These are phyloP conservation scores for Apoda limacodes DNA, from an alignment of 2,888 invertebrate genomes.

Conservation along the genomic window DNA sequence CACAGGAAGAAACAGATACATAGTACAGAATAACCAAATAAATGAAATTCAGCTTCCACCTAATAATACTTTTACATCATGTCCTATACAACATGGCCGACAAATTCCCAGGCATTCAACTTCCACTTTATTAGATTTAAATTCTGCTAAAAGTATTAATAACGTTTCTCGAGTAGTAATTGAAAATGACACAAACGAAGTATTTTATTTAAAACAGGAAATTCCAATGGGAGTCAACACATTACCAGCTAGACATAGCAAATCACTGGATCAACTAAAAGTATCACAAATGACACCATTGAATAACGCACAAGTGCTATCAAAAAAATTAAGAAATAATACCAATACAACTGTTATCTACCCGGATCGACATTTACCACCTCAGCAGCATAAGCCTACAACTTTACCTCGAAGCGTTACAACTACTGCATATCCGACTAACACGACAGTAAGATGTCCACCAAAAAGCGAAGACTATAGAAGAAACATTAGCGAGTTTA, in stretches of 20 bases:
- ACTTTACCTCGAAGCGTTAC: conserved; percentile 63
- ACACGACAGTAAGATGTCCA: conserved; percentile 49
- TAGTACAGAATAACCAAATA: conserved; percentile 66
- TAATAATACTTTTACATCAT: conserved; percentile 51
- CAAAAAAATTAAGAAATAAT: conserved; percentile 44
- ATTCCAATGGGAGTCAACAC: conserved; percentile 62
- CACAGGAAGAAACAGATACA: conserved; percentile 61
- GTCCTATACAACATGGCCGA: conserved; percentile 56
- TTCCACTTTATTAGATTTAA: conserved; percentile 66
- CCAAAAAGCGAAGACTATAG: conserved; percentile 67
- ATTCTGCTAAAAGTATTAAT: conserved; percentile 34
- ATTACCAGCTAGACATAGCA: conserved; percentile 81
- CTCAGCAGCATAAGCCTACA: conserved; percentile 55
- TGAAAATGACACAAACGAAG: conserved; percentile 39
- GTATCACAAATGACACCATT: conserved; percentile 57
- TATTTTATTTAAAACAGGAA: conserved; percentile 47
- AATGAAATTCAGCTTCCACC: conserved; percentile 62
- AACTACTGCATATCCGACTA: conserved; percentile 55
- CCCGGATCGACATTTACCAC: conserved; percentile 52
- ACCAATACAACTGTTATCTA: conserved; percentile 58
- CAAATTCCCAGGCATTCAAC: conserved; percentile 71
- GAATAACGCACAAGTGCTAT: conserved; percentile 38
- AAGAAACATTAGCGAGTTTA: conserved; percentile 72
- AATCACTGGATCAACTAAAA: conserved; percentile 83
- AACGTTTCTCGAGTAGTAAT: conserved; percentile 37